Base-by-base conservation (phyloP, 2,888 invertebrate species). In the Coelinius sp. region DNA sequence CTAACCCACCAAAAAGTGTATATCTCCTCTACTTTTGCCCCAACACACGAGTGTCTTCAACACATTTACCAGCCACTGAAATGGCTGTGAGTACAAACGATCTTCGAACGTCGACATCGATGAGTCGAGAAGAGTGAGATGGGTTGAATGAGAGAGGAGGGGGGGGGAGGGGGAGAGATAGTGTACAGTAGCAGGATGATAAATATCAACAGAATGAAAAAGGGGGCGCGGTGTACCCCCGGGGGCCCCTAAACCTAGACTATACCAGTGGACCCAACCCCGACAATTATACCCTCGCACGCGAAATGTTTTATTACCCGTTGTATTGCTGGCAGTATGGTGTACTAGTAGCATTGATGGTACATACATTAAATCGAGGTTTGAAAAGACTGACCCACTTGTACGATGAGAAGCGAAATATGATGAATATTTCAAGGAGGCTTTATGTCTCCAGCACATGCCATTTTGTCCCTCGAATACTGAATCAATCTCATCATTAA, bases 121-220 rank as follows among this genome's bases (percentile, higher is more conserved):
- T 79, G 79, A 78, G 79, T 75, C 78, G 75, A 71, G 62, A 71
- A 72, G 68, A 73, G 65, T 70, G 70, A 68, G 75, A 74, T 78
- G 75, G 79, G 74, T 76, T 77, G 78, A 77, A 75, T 75, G 74
- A 77, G 78, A 77, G 78, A 65, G 31, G 56, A 66, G 2, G 12
- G 70, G 27, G 78, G 77, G 78, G 59, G 31, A 31, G 69, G 2
- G 12, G 70, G 27, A 66, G 67, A 53, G 68, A 63, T 64, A 68
- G 67, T 67, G 67, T 62, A 53, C 38, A 66, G 66, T 69, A 75
- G 71, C 81, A 82, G 81, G 82, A 80, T 83, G 83, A 85, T 85
- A 85, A 85, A 85, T 85, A 85, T 84, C 85, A 82, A 82, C 83
- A 83, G 84, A 82, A 85, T 85, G 84, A 85, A 85, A 85, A 85